Conservation (phyloP, 1,140 invertebrate species). For the Helicoverpa armigera region DNA sequence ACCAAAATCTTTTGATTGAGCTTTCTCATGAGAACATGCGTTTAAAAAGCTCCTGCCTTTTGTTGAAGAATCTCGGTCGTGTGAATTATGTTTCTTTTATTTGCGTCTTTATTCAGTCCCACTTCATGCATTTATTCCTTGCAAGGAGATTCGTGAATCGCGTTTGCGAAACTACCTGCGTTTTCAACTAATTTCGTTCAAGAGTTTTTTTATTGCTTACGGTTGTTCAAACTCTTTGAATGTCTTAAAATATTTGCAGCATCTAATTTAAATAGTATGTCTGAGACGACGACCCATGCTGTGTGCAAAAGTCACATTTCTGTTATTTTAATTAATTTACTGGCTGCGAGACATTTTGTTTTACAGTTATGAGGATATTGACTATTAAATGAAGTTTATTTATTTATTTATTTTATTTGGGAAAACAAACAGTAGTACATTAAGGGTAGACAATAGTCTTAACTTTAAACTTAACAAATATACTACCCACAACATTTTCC, state of each 20-base stretch:
- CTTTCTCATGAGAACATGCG: conserved; percentile 41
- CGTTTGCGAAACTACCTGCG: conserved; percentile 10
- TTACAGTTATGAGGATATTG: too few relatives aligned
- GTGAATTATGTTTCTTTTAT: conserved; percentile 27
- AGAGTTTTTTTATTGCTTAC: neutral
- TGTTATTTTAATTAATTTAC: neutral
- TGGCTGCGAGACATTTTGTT: too few relatives aligned
- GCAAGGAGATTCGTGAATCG: neutral
- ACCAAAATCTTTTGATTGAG: conserved; percentile 29
- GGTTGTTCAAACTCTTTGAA: neutral
- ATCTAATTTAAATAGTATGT: neutral
- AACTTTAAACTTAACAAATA: too few relatives aligned
- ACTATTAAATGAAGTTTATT: too few relatives aligned
- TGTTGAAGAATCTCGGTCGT: conserved; percentile 27
- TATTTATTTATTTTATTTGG: too few relatives aligned
- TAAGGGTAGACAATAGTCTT: too few relatives aligned
- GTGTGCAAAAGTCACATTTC: neutral
- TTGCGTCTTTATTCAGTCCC: neutral
- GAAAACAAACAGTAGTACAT: too few relatives aligned
- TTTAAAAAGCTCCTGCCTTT: conserved; percentile 29
- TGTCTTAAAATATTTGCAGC: neutral
- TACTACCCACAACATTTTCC: too few relatives aligned
- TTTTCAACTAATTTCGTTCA: neutral
- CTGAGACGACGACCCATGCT: too few relatives aligned
- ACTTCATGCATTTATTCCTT: conserved; percentile 11